Conservation (phyloP, 2,113 vertebrate species). For the Scomber japonicus region DNA sequence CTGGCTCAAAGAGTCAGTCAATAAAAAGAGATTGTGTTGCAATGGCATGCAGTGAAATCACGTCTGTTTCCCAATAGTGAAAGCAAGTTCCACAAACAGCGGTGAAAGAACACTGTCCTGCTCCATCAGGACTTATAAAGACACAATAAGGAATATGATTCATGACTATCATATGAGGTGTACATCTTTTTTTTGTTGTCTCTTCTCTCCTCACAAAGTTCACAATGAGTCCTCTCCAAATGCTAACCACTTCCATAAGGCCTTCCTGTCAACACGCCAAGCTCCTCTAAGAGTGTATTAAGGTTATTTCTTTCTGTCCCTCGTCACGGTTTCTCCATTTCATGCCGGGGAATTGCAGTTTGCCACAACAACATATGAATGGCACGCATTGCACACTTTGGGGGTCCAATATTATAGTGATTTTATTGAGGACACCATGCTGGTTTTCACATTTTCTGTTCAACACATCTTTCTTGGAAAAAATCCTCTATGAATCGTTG, state of each 20-base stretch:
- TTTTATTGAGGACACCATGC: no score
- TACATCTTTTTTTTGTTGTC: constrained; percentile 12
- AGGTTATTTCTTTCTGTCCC: neutral
- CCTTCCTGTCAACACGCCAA: neutral
- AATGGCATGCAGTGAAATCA: neutral
- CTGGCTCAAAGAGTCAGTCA: no score
- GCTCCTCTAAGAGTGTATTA: neutral
- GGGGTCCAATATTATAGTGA: neutral
- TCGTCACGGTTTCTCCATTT: neutral
- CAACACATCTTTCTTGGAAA: no score
- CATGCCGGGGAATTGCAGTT: neutral
- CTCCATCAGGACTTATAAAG: neutral
- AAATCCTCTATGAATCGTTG: no score
- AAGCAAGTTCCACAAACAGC: neutral
- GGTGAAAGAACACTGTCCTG: neutral
- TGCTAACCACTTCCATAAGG: constrained; percentile 36
- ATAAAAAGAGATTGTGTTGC: neutral
- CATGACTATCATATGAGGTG: constrained; percentile 3
- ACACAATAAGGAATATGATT: neutral
- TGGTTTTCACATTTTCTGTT: no score
- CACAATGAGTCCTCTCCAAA: constrained; percentile 10
- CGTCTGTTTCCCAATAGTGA: neutral
- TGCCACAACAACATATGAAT: constrained; percentile 1
- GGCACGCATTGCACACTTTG: neutral
- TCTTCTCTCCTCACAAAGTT: neutral